Percentiles rank a stretch among this genome's conserved stretches.
phyloP scores from a whole-genome alignment of 23 tunicate species.

The Phallusia fumigata region DNA sequence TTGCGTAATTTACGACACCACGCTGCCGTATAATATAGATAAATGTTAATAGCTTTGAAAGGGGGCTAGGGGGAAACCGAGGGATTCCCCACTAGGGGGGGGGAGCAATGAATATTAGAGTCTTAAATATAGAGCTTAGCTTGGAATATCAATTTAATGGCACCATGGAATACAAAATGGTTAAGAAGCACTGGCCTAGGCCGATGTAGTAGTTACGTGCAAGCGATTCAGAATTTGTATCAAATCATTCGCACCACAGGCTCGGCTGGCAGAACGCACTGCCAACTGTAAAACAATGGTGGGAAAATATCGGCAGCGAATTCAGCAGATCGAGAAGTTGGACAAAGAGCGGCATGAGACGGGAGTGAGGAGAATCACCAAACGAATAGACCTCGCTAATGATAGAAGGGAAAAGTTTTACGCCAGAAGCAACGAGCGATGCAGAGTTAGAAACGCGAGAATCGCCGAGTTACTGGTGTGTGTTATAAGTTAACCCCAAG shows the following conservation, averaged over 20 bases:
- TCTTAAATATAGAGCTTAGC: too few relatives aligned
- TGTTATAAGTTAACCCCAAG: not conserved
- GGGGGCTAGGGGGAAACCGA: too few relatives aligned
- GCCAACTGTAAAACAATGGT: conserved; percentile 29
- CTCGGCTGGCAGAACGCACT: conserved; percentile 10
- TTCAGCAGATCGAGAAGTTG: conserved; percentile 14
- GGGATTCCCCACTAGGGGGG: too few relatives aligned
- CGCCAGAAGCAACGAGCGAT: conserved; percentile 19
- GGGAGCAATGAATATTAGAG: too few relatives aligned
- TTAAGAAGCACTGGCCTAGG: too few relatives aligned
- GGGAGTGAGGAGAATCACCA: conserved; percentile 7
- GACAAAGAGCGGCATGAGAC: conserved; percentile 22
- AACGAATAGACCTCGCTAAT: conserved; percentile 15
- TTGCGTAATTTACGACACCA: too few relatives aligned
- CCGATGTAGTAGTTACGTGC: not conserved
- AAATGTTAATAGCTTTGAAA: too few relatives aligned
- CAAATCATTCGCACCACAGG: not conserved
- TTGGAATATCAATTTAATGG: too few relatives aligned
- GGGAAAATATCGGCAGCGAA: conserved; percentile 18
- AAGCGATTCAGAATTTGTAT: not conserved
- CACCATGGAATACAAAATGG: too few relatives aligned
- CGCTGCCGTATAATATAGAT: too few relatives aligned
- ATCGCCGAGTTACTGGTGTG: conserved; percentile 34
- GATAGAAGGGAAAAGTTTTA: conserved; percentile 20
- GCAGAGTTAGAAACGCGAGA: conserved; percentile 21